Conservation (phyloP, 2,113 vertebrate genomes). For the Anoplopoma fimbria region DNA sequence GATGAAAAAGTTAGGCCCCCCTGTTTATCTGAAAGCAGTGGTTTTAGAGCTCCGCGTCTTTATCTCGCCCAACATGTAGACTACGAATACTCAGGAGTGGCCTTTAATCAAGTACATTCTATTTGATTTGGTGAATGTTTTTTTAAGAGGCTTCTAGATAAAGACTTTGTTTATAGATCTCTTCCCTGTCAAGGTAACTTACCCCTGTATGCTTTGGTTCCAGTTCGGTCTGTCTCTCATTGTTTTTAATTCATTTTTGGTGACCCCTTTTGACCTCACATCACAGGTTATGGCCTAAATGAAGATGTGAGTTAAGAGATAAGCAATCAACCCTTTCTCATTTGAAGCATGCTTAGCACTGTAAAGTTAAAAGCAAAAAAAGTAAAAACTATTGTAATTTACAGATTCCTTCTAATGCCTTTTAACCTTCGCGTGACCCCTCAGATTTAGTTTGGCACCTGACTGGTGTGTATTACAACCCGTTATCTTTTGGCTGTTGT, state of each 20-base stretch:
- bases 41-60: neutral
- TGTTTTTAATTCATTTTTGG: too few relatives aligned
- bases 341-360: too few relatives aligned
- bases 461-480: neutral
- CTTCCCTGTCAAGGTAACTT: too few relatives aligned
- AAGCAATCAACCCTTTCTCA: neutral
- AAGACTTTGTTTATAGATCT: too few relatives aligned
- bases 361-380: too few relatives aligned
- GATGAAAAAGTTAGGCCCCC: neutral
- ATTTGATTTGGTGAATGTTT: neutral
- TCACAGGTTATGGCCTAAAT: neutral
- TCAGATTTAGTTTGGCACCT: neutral
- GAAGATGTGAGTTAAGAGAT: neutral
- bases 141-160: neutral
- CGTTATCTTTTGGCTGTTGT: neutral
- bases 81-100: neutral
- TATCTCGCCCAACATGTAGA: neutral
- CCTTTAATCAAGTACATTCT: neutral
- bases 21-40: neutral
- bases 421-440: neutral
- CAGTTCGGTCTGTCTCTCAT: too few relatives aligned
- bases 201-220: too few relatives aligned
- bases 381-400: too few relatives aligned
- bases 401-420: neutral
- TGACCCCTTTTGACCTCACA: neutral